Evolutionary conservation across 1,140 invertebrate genomes (phyloP).

Genomic region (Drosophila setifemur): DNA sequence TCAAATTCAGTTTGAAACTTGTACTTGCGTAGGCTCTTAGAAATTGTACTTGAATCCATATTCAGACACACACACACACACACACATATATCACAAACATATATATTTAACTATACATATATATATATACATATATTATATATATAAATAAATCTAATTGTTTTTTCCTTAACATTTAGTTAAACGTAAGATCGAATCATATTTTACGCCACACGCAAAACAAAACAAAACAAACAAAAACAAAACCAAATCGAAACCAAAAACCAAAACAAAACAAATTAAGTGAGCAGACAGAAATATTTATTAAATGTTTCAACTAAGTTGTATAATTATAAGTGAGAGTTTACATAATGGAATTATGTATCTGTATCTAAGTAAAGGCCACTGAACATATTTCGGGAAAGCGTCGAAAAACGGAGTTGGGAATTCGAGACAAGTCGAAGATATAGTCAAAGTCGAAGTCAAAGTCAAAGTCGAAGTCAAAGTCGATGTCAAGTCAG

Average conservation of each 20-base stretch:
- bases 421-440: background rate
- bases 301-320: conserved; percentile 80
- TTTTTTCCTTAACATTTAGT: conserved; percentile 72
- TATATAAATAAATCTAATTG: conserved; percentile 44
- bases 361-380: conserved; percentile 49
- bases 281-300: conserved; percentile 42
- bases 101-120: conserved; percentile 1
- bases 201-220: conserved; percentile 73
- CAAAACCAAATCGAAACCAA: conserved; percentile 38
- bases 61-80: background rate
- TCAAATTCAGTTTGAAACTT: conserved; percentile 48
- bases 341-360: conserved; percentile 75
- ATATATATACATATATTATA: conserved; percentile 4
- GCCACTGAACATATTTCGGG: conserved; percentile 7
- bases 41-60: conserved; percentile 30
- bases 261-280: too few relatives aligned
- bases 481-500: conserved; percentile 1
- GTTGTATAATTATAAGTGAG: conserved; percentile 76
- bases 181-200: conserved; percentile 67
- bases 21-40: conserved; percentile 37
- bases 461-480: conserved; percentile 5
- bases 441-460: background rate
- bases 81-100: background rate
- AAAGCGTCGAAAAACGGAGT: background rate
- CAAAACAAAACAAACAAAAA: too few relatives aligned